phyloP scores from a whole-genome alignment of 2,113 vertebrate genomes.

The Zosterops hypoxanthus region DNA sequence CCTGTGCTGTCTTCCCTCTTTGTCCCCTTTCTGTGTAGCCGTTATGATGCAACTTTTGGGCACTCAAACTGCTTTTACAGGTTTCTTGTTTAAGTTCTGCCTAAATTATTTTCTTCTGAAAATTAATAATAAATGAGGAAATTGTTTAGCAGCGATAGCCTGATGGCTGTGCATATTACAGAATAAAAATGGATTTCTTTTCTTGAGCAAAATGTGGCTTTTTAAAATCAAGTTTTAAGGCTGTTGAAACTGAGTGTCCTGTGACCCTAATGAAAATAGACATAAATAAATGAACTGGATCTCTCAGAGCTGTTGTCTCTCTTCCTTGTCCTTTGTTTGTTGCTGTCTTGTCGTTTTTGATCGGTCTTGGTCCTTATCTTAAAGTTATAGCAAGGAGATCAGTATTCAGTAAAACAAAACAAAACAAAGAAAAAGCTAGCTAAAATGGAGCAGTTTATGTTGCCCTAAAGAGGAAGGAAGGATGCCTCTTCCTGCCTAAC shows the following conservation, averaged over 20 bases:
- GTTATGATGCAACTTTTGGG: constrained; percentile 35
- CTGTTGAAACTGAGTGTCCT: not conserved
- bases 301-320: not conserved
- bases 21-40: not conserved
- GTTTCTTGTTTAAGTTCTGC: not conserved
- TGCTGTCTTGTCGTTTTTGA: not conserved
- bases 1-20: constrained; percentile 3
- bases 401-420: not conserved
- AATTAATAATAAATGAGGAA: not conserved
- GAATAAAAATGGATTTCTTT: not conserved
- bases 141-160: not conserved
- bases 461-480: constrained; percentile 60
- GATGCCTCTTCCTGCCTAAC: constrained; percentile 66
- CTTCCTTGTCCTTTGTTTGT: not conserved
- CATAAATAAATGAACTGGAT: accelerated
- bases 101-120: not conserved
- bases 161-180: not conserved
- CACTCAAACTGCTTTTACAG: not conserved
- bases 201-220: not conserved
- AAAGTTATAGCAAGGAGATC: not conserved
- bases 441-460: not conserved
- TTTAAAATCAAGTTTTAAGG: not conserved
- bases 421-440: not conserved
- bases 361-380: not conserved
- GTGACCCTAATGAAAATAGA: not conserved